A percentile compares a stretch with the other conserved stretches of the same genome.
Conservation (phyloP, 1,140 invertebrate genomes). For the Hirudo medicinalis region DNA sequence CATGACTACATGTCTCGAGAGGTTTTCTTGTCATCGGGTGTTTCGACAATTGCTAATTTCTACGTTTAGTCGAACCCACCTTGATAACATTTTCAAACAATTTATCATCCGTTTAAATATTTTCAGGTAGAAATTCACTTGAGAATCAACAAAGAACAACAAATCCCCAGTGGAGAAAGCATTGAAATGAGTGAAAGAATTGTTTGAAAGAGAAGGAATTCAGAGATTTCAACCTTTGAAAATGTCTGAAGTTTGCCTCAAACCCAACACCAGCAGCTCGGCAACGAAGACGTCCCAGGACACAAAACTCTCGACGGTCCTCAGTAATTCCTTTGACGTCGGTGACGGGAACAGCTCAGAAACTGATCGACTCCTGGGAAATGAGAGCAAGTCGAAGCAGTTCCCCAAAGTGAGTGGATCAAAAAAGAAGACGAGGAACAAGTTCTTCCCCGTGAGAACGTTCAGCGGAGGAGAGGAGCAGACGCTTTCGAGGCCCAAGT, state of each 20-base stretch:
- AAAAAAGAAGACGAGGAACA: background rate
- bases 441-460: background rate
- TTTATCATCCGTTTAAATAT: background rate
- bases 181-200: background rate
- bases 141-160: background rate
- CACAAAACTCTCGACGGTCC: background rate
- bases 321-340: background rate
- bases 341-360: background rate
- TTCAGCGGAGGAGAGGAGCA: background rate
- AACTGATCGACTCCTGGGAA: conserved; percentile 6
- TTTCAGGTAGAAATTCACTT: background rate
- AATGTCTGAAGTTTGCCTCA: background rate
- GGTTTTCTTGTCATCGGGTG: too few relatives aligned
- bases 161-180: background rate
- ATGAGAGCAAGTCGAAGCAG: background rate
- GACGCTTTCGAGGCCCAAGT: background rate
- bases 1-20: too few relatives aligned
- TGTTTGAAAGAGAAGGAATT: background rate
- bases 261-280: background rate
- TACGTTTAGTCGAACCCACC: background rate
- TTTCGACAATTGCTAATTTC: background rate
- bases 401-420: background rate
- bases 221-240: background rate
- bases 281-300: background rate
- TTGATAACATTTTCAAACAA: background rate